phyloP scores from a whole-genome alignment of 2,797 vertebrate genomes.

The Betta splendens region DNA sequence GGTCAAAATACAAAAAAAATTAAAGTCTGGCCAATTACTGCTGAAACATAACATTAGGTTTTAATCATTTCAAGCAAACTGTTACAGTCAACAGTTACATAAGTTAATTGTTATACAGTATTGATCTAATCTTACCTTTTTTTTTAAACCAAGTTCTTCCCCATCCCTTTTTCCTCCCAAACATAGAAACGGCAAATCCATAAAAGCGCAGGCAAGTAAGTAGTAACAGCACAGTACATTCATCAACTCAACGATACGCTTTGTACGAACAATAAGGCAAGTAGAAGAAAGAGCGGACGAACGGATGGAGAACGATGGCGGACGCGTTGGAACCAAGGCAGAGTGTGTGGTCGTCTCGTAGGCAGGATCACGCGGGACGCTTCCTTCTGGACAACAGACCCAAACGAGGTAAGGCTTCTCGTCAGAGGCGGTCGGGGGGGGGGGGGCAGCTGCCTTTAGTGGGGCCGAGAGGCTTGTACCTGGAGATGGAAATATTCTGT shows the following conservation, averaged over 20 bases:
- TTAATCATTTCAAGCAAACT: slow-evolving; percentile 98
- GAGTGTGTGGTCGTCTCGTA: slow-evolving; percentile 43
- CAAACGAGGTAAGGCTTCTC: slow-evolving; percentile 62
- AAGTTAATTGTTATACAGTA: slow-evolving; percentile 92
- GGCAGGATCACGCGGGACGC: slow-evolving; percentile 38
- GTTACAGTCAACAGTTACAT: slow-evolving; percentile 97
- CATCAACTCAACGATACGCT: slow-evolving; percentile 88
- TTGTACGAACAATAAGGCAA: slow-evolving; percentile 87
- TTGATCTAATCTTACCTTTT: slow-evolving; percentile 80
- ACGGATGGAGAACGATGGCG: slow-evolving; percentile 64
- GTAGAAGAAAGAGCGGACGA: slow-evolving; percentile 72
- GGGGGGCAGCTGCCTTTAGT: slow-evolving; percentile 69
- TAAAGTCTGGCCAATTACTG: slow-evolving; percentile 13
- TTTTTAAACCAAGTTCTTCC: slow-evolving; percentile 55
- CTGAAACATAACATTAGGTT: slow-evolving; percentile 83
- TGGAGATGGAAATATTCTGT: slow-evolving; percentile 41
- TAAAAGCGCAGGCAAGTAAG: slow-evolving; percentile 98
- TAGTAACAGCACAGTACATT: slow-evolving; percentile 98
- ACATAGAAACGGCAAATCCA: slow-evolving; percentile 91
- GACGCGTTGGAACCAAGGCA: slow-evolving; percentile 69
- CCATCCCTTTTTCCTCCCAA: slow-evolving; percentile 19
- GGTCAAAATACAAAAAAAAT: background rate
- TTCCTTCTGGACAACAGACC: slow-evolving; percentile 34
- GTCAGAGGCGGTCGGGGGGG: too few relatives aligned
- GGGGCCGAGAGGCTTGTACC: slow-evolving; percentile 46